Evolutionary conservation across 2,797 vertebrate genomes (phyloP).

Genomic region (Silurus lanzhouensis): DNA sequence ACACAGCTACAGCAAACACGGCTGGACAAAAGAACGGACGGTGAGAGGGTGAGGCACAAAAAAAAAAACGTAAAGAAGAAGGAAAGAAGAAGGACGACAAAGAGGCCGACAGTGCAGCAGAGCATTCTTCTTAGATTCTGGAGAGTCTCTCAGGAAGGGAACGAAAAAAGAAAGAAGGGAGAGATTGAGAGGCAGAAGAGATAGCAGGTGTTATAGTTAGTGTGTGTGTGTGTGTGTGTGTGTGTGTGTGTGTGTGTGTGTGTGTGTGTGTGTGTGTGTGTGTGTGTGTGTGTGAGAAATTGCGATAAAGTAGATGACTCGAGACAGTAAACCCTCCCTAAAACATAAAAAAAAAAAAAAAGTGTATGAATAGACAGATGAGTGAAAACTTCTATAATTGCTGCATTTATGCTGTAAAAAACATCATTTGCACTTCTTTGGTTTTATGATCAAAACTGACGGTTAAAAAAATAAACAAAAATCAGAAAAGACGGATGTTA

Average conservation of each 20-base stretch:
- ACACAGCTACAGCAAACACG: slow-evolving; percentile 69
- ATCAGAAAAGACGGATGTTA: neutral
- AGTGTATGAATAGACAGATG: no score
- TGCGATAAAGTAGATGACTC: neutral
- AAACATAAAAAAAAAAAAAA: no score
- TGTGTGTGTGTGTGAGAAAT: slow-evolving; percentile 4
- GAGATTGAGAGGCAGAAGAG: neutral
- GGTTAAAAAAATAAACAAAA: neutral
- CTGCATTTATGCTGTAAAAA: neutral
- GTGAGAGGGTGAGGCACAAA: neutral
- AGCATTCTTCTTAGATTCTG: slow-evolving; percentile 9
- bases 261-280: neutral
- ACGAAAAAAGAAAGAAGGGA: slow-evolving; percentile 43
- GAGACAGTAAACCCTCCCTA: neutral
- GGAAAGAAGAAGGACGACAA: neutral
- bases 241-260: no score
- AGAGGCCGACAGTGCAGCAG: neutral
- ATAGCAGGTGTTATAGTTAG: slow-evolving; percentile 3
- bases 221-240: neutral
- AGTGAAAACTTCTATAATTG: neutral
- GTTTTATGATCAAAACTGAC: neutral
- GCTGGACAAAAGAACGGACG: slow-evolving; percentile 56
- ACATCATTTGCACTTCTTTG: neutral
- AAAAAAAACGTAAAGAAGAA: slow-evolving; percentile 15
- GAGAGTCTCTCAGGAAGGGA: slow-evolving; percentile 31